Base-by-base conservation (phyloP, 2,888 invertebrate genomes). In the Agrotis exclamationis region DNA sequence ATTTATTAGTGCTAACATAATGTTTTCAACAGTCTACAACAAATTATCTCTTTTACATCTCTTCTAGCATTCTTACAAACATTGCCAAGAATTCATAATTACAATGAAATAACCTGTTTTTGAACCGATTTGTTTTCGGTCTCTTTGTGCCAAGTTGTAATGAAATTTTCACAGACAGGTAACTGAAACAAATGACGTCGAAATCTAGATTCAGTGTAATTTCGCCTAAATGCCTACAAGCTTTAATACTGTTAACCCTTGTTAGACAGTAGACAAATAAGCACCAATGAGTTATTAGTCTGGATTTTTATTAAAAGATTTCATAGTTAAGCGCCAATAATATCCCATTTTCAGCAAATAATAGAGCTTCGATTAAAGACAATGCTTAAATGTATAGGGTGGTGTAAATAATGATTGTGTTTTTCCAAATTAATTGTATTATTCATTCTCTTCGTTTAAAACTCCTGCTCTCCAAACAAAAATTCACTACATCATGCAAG, bases 121-220 rank as follows among this genome's bases (percentile, higher is more conserved):
- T 57, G 9, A 66, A 67, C 24, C 16, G 45, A 56, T 69, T 70
- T 62, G 54, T 48, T 63, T 76, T 65, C 33, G 20, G 28, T 69
- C 69, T 64, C 22, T 54, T 56, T 39, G 28, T 50, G 47, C 51
- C 51, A 69, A 74, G 63, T 74, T 54, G 22, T 76, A 76, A 79
- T 70, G 53, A 65, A 83, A 77, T 76, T 85, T 83, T 80, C 76
- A 74, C 78, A 82, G 79, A 79, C 82, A 70, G 56, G 63, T 87
- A 88, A 87, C 85, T 83, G 87, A 89, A 87, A 89, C 85, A 83
- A 89, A 90, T 85, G 86, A 86, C 63, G 74, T 77, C 69, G 50
- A 72, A 82, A 85, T 87, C 83, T 78, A 78, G 83, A 80, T 85
- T 80, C 60, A 74, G 79, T 69, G 80, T 87, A 81, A 87, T 86